A percentile compares a stretch with the other conserved stretches of the same genome.
These are phyloP conservation scores for Drosophila vallismaia DNA, from an alignment of 2,888 invertebrate species.

Conservation along the genomic window DNA sequence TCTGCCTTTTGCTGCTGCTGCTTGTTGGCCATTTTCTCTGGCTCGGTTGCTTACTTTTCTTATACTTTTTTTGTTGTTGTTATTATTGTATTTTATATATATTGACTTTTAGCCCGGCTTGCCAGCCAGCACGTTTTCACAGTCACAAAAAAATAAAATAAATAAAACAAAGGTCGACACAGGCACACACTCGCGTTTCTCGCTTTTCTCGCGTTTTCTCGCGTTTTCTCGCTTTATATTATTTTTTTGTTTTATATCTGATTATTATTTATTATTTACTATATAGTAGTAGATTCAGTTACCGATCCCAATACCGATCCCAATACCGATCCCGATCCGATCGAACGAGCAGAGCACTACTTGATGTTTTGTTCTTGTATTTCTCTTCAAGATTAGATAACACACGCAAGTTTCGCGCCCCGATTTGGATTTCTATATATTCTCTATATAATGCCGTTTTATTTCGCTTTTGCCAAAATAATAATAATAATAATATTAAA, in stretches of 20 bases:
- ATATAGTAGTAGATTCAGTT: conserved; percentile 21
- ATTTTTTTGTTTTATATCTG: conserved; percentile 8
- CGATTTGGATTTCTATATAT: conserved; percentile 36
- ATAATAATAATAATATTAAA: neutral
- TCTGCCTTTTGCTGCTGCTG: conserved; percentile 16
- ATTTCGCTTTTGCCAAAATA: neutral
- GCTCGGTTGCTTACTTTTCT: neutral
- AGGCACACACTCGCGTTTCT: conserved; percentile 30
- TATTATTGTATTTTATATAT: conserved; percentile 31
- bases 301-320: conserved; percentile 11
- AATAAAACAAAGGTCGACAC: conserved; percentile 31
- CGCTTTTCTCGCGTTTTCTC: conserved; percentile 17
- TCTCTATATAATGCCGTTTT: conserved; percentile 17
- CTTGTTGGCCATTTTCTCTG: conserved; percentile 37
- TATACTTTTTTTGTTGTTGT: conserved; percentile 3
- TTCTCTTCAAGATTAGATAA: conserved; percentile 70
- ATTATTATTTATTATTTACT: conserved; percentile 24
- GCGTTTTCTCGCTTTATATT: conserved; percentile 10
- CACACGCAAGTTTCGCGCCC: conserved; percentile 65
- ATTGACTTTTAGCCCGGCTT: conserved; percentile 5
- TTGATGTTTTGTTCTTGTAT: conserved; percentile 25
- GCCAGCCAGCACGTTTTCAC: conserved; percentile 18
- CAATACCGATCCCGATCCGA: conserved; percentile 18
- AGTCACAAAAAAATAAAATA: conserved; percentile 17
- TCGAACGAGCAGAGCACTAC: conserved; percentile 8